phyloP scores from a whole-genome alignment of 2,888 invertebrate species.

The Podotricha telesiphe region DNA sequence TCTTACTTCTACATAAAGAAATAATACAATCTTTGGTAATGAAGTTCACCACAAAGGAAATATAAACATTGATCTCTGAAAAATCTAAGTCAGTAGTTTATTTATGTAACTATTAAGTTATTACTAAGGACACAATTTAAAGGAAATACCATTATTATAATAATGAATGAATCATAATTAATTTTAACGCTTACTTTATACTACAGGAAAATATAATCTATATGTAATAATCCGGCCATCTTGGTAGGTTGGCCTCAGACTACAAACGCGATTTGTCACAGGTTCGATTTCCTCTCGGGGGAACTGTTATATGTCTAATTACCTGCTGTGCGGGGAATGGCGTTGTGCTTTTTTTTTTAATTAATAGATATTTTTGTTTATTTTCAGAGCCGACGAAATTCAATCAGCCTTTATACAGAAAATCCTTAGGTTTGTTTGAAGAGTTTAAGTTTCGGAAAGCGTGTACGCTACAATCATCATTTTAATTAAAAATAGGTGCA shows the following conservation, averaged over 20 bases:
- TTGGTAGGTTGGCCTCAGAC: too few species aligned
- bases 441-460: not conserved
- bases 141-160: conserved; percentile 10
- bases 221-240: too few species aligned
- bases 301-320: too few species aligned
- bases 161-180: conserved; percentile 7
- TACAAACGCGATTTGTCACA: too few species aligned
- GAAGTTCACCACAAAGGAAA: too few species aligned
- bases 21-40: too few species aligned
- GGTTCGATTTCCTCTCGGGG: too few species aligned
- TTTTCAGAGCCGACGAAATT: conserved; percentile 75
- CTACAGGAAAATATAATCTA: not conserved
- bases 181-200: conserved; percentile 1
- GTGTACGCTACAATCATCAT: not conserved
- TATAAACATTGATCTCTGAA: too few species aligned
- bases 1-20: too few species aligned
- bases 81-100: not conserved
- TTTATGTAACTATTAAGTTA: not conserved
- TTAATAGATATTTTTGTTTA: conserved; percentile 36
- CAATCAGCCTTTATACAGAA: conserved; percentile 72
- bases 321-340: too few species aligned
- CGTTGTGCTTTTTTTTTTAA: not conserved
- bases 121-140: not conserved
- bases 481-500: conserved; percentile 15
- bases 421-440: conserved; percentile 52